Conservation (phyloP, 2,888 invertebrate genomes). For the Microctonus aethiopoides region DNA sequence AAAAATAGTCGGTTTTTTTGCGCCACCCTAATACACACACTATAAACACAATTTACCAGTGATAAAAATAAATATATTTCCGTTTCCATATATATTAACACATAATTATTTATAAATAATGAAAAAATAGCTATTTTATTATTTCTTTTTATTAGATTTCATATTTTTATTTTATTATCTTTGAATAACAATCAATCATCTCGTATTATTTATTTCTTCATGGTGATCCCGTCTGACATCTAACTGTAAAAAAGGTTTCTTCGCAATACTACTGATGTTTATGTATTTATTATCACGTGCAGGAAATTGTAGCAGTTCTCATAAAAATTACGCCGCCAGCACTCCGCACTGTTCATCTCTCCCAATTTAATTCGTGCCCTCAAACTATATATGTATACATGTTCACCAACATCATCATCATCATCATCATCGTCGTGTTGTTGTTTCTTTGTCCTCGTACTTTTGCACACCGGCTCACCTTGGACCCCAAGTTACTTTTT, state of each 20-base stretch:
- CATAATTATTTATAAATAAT: too few species aligned
- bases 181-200: not conserved
- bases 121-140: too few species aligned
- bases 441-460: conserved; percentile 37
- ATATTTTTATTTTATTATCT: not conserved
- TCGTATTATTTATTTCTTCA: not conserved
- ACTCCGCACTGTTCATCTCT: not conserved
- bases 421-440: conserved; percentile 14
- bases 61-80: too few species aligned
- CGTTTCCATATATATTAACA: too few species aligned
- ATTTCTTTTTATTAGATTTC: not conserved
- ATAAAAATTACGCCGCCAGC: not conserved
- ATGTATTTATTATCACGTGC: not conserved
- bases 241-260: not conserved
- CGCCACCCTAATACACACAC: too few species aligned
- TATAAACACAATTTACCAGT: too few species aligned
- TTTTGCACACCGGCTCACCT: conserved; percentile 57
- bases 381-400: conserved; percentile 8
- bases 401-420: conserved; percentile 8
- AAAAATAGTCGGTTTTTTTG: too few species aligned
- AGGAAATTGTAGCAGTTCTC: not conserved
- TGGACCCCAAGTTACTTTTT: conserved; percentile 36
- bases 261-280: not conserved
- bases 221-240: not conserved
- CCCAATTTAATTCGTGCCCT: conserved; percentile 1